phyloP scores from a whole-genome alignment of 2,888 invertebrate species.

The Penaeus monodon region DNA sequence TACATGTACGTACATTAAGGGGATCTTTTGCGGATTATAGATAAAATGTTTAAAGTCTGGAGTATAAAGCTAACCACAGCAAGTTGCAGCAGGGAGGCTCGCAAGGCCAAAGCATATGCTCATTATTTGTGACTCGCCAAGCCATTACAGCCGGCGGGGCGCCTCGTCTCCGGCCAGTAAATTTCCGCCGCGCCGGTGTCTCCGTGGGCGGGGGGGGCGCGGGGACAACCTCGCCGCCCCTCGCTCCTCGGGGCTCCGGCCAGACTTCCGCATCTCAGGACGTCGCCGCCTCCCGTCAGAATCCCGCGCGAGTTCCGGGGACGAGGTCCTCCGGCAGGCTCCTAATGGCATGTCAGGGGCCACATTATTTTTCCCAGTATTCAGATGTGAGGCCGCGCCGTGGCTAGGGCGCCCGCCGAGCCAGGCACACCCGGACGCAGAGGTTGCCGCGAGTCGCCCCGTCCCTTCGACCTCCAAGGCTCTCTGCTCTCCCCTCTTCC shows the following conservation, averaged over 20 bases:
- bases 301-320: too few relatives aligned
- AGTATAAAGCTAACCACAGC: conserved; percentile 18
- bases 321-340: background rate
- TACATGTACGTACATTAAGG: conserved; percentile 23
- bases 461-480: too few relatives aligned
- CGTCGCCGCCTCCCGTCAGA: too few relatives aligned
- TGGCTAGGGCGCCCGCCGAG: conserved; percentile 24
- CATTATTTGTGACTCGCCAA: conserved; percentile 45
- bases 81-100: conserved; percentile 59
- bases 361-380: conserved; percentile 60
- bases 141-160: conserved; percentile 26
- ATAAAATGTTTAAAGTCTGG: conserved; percentile 22
- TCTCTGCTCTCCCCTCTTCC: too few relatives aligned
- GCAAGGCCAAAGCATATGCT: conserved; percentile 61
- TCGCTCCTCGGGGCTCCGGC: too few relatives aligned
- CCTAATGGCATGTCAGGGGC: conserved; percentile 26
- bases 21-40: conserved; percentile 44
- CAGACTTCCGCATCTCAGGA: too few relatives aligned
- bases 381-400: conserved; percentile 56
- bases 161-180: background rate
- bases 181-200: too few relatives aligned
- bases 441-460: too few relatives aligned
- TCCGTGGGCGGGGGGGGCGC: too few relatives aligned
- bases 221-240: too few relatives aligned
- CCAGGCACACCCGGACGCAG: conserved; percentile 36